phyloP scores from a whole-genome alignment of 2,888 invertebrate genomes.

The Amitus sp. region DNA sequence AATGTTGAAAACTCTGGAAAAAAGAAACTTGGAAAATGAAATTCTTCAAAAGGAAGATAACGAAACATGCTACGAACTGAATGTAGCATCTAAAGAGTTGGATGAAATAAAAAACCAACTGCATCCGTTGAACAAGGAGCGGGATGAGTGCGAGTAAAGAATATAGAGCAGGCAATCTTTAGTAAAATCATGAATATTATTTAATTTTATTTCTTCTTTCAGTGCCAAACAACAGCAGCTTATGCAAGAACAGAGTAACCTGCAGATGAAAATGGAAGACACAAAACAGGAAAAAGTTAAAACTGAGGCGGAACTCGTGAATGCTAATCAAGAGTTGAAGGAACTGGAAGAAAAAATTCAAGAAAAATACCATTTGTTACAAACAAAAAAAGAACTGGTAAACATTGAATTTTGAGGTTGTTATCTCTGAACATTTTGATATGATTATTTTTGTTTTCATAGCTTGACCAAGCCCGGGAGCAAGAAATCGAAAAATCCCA shows the following conservation, averaged over 20 bases:
- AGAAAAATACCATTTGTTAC: conserved; percentile 89
- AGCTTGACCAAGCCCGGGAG: conserved; percentile 84
- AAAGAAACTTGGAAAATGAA: conserved; percentile 58
- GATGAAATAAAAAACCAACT: conserved; percentile 93
- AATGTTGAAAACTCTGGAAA: conserved; percentile 84
- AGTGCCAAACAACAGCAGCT: conserved; percentile 91
- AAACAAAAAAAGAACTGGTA: conserved; percentile 81
- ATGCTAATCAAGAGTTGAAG: conserved; percentile 89
- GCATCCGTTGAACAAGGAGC: conserved; percentile 87
- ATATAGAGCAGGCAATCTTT: no score
- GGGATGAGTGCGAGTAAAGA: conserved; percentile 80
- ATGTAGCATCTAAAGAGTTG: conserved; percentile 75
- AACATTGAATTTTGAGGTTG: no score
- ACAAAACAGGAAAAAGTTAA: conserved; percentile 95
- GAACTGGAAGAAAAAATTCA: conserved; percentile 88
- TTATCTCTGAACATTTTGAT: no score
- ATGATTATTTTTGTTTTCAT: no score
- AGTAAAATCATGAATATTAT: no score
- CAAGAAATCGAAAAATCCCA: conserved; percentile 92
- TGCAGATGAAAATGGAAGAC: conserved; percentile 95
- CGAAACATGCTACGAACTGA: conserved; percentile 79
- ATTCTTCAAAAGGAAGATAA: conserved; percentile 58
- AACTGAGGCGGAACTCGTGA: conserved; percentile 84
- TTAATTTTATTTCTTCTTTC: not conserved
- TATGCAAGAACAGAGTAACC: conserved; percentile 91